Evolutionary conservation across 2,797 vertebrate genomes (phyloP).

Genomic region (Streptopelia turtur): DNA sequence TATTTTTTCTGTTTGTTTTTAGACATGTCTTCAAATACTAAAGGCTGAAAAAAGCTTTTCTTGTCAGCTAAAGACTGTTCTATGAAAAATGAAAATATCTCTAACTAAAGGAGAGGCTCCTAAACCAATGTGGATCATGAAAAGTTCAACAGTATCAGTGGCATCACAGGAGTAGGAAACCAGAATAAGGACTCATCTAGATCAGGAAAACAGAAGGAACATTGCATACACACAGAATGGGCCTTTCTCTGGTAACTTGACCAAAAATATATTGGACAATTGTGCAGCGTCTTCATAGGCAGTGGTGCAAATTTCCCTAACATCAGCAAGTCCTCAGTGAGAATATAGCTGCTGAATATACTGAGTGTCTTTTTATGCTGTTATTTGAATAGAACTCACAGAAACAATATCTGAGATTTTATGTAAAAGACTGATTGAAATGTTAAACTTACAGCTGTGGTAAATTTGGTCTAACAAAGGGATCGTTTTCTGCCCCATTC

Average conservation of each 20-base stretch:
- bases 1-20: not conserved
- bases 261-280: constrained; percentile 46
- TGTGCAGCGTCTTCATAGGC: constrained; percentile 16
- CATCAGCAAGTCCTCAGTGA: constrained; percentile 65
- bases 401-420: constrained; percentile 68
- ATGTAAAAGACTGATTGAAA: constrained; percentile 73
- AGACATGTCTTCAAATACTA: not conserved
- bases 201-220: not conserved
- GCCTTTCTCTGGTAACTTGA: constrained; percentile 17
- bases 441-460: constrained; percentile 92
- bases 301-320: constrained; percentile 47
- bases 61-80: not conserved
- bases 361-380: constrained; percentile 52
- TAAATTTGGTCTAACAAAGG: constrained; percentile 97
- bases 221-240: not conserved
- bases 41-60: not conserved
- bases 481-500: constrained; percentile 96
- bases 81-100: not conserved
- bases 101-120: not conserved
- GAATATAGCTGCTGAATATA: constrained; percentile 64
- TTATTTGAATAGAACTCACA: constrained; percentile 61
- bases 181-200: not conserved
- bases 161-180: not conserved
- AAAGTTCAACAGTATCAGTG: not conserved
- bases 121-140: not conserved